Conservation (phyloP, 2,888 invertebrate species). For the Erannis defoliaria region DNA sequence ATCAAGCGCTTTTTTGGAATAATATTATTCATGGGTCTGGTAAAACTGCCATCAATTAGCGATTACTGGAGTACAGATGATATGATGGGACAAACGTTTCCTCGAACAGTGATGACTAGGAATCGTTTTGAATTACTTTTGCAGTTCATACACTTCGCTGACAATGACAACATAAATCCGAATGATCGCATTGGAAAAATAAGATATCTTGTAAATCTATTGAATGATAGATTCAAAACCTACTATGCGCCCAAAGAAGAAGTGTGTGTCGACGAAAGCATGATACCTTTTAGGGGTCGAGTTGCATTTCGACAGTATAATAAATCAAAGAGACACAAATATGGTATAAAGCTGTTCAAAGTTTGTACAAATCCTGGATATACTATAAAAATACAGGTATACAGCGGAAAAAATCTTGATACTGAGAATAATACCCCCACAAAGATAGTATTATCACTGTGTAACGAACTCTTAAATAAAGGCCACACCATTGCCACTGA, state of each 20-base stretch:
- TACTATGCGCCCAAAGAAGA: slow-evolving; percentile 51
- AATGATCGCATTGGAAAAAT: slow-evolving; percentile 50
- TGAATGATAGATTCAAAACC: slow-evolving; percentile 49
- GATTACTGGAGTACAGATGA: slow-evolving; percentile 52
- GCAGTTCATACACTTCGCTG: slow-evolving; percentile 46
- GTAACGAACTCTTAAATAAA: slow-evolving; percentile 49
- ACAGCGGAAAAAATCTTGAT: slow-evolving; percentile 55
- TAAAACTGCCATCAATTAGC: slow-evolving; percentile 49
- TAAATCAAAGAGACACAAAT: slow-evolving; percentile 48
- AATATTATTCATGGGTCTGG: slow-evolving; percentile 51
- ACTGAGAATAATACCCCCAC: slow-evolving; percentile 41
- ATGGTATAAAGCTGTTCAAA: slow-evolving; percentile 57
- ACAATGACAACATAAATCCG: slow-evolving; percentile 44
- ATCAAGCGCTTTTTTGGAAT: slow-evolving; percentile 51
- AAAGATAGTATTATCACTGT: slow-evolving; percentile 48
- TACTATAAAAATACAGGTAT: slow-evolving; percentile 50
- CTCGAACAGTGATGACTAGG: slow-evolving; percentile 49
- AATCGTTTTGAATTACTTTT: slow-evolving; percentile 46
- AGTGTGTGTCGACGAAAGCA: slow-evolving; percentile 52
- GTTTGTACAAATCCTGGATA: slow-evolving; percentile 53
- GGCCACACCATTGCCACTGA: slow-evolving; percentile 56
- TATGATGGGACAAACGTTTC: slow-evolving; percentile 49
- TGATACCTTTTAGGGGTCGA: slow-evolving; percentile 49
- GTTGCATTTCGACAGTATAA: slow-evolving; percentile 53
- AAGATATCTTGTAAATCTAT: slow-evolving; percentile 46